Evolutionary conservation across 2,113 vertebrate genomes (phyloP).

Genomic region (Sterrhoptilus dennistouni): DNA sequence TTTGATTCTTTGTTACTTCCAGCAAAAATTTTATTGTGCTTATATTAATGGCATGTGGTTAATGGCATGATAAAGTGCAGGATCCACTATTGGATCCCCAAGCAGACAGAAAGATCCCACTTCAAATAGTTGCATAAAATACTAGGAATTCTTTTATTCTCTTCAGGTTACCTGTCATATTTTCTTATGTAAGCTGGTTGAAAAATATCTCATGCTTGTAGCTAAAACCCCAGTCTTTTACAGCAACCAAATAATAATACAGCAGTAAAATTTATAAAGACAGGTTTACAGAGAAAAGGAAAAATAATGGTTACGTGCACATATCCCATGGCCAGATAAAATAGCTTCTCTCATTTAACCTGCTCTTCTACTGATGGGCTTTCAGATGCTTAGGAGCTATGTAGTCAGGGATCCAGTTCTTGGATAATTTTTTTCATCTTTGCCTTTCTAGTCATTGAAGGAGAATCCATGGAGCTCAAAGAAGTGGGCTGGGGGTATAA

Average conservation of each 20-base stretch:
- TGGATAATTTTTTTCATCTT: not conserved
- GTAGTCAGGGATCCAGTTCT: not conserved
- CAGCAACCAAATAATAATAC: not conserved
- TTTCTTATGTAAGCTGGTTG: not conserved
- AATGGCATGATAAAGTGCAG: not conserved
- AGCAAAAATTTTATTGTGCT: not conserved
- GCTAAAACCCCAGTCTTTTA: not conserved
- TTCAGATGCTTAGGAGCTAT: not conserved
- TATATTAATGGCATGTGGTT: not conserved
- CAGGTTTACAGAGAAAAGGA: not conserved
- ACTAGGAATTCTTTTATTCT: not conserved
- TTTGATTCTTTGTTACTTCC: not conserved
- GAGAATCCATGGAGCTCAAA: not conserved
- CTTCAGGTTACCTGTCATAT: not conserved
- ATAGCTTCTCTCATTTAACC: not conserved
- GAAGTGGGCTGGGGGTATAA: not conserved
- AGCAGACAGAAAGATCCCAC: not conserved
- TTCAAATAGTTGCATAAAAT: not conserved
- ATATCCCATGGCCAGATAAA: not conserved
- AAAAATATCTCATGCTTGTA: not conserved
- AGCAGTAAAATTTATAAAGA: not conserved
- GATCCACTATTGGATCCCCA: not conserved
- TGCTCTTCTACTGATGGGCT: fast-evolving
- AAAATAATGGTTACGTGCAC: not conserved
- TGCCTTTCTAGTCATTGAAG: not conserved